Base-by-base conservation (phyloP, 2,888 invertebrate genomes). In the Urechis unicinctus region DNA sequence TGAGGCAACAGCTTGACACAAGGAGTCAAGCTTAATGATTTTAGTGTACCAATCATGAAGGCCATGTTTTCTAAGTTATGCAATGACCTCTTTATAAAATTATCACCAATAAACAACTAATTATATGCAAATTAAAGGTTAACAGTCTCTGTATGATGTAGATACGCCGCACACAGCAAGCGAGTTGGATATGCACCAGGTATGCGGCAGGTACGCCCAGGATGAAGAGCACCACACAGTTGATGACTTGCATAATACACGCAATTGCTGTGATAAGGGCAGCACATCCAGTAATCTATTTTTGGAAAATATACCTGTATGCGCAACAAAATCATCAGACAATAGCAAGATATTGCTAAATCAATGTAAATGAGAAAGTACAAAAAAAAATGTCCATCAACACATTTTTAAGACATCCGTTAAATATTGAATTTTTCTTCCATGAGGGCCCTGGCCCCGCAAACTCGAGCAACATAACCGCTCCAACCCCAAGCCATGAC, bases 171-270 rank as follows among this genome's bases (percentile, higher is more conserved):
- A 6, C 6, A 45, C 22, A 21, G 17, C 17, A 45, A 21, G 6
- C 6, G 13, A 21, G 25, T 22, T 22, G 6, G 28, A 13, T 48
- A 28, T 31, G 76, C 73, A 80, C 88, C 88, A 88, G 82, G 50
- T 81, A 78, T 65, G 87, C 82, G 9, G 87, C 83, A 45, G 89
- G 89, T 26, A 88, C 75, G 44, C 85, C 84, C 58, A 89, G 80
- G 22, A 82, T 82, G 88, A 89, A 89, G 59, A 89, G 78, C 22
- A 86, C 89, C 76, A 89, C 89, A 26, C 89, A 88, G 77, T 89
- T 89, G 43, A 88, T 82, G n/a, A 85, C 85, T 4, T 89, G 89
- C 74, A 88, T 85, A 80, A 88, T 82, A 59, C 87, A 81, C 13
- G 87, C 84, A 66, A 88, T 80, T 22, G 83, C 83, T 1, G 88